Percentiles rank a stretch among this genome's conserved stretches.
Evolutionary conservation across 2,888 invertebrate species (phyloP).

Genomic region (Mesochorus sp.): DNA sequence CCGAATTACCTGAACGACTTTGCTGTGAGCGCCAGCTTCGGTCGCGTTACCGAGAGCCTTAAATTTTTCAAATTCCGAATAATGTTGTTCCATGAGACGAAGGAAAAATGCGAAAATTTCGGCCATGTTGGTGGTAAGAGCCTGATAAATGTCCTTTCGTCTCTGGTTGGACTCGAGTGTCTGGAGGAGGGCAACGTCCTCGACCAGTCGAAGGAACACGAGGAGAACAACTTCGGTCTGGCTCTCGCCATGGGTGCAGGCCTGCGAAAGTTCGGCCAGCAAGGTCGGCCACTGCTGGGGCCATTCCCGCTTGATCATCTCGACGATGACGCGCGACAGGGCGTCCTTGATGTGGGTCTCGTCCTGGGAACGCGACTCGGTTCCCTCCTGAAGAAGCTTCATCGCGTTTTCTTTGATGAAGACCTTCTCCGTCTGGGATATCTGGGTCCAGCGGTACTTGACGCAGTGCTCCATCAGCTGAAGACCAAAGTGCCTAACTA

Average conservation of each 20-base stretch:
- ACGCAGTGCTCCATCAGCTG: slow-evolving; percentile 96
- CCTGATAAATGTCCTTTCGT: slow-evolving; percentile 95
- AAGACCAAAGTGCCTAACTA: slow-evolving; percentile 94
- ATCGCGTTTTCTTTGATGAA: slow-evolving; percentile 96
- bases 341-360: slow-evolving; percentile 92
- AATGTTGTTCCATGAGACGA: slow-evolving; percentile 90
- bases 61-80: slow-evolving; percentile 88
- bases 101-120: slow-evolving; percentile 94
- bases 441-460: slow-evolving; percentile 96
- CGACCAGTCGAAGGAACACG: slow-evolving; percentile 94
- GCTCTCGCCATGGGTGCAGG: slow-evolving; percentile 91
- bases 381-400: slow-evolving; percentile 90
- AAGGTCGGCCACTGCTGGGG: slow-evolving; percentile 97
- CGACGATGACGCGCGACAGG: slow-evolving; percentile 94
- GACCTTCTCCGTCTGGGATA: slow-evolving; percentile 93
- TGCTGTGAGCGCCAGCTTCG: slow-evolving; percentile 88
- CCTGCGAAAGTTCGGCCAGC: slow-evolving; percentile 91
- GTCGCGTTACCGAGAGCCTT: slow-evolving; percentile 86
- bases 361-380: slow-evolving; percentile 86
- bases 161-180: slow-evolving; percentile 94
- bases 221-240: slow-evolving; percentile 95
- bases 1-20: slow-evolving; percentile 88
- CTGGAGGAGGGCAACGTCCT: slow-evolving; percentile 96
- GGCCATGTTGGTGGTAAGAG: slow-evolving; percentile 93
- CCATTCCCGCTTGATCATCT: slow-evolving; percentile 98